These are phyloP conservation scores for Aspidiotus destructor DNA, from an alignment of 2,888 invertebrate species.

Conservation along the genomic window DNA sequence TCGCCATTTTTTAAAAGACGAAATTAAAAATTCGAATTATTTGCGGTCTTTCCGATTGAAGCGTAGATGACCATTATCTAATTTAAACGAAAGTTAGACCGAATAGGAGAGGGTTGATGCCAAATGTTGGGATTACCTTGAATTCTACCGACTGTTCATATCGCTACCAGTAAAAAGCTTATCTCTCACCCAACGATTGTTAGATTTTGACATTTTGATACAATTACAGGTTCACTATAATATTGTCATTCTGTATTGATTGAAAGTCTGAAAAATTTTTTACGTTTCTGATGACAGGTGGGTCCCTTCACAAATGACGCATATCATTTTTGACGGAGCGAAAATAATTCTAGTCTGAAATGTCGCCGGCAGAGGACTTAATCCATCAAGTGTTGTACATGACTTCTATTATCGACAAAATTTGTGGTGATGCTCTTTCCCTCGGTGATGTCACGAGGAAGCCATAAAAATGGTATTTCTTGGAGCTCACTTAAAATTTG, in stretches of 20 bases:
- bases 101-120: slow-evolving; percentile 36
- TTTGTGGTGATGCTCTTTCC: neutral
- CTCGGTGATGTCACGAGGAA: slow-evolving; percentile 5
- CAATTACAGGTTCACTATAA: slow-evolving; percentile 34
- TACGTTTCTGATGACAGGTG: neutral
- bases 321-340: neutral
- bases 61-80: no score
- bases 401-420: neutral
- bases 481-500: slow-evolving; percentile 9
- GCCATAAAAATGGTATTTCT: neutral
- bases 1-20: no score
- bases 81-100: slow-evolving; percentile 34
- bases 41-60: no score
- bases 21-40: no score
- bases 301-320: slow-evolving; percentile 8
- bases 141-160: slow-evolving; percentile 34
- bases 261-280: slow-evolving; percentile 2
- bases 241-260: neutral
- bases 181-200: slow-evolving; percentile 37
- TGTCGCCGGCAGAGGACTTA: neutral
- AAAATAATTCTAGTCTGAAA: neutral
- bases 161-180: slow-evolving; percentile 34
- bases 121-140: slow-evolving; percentile 36
- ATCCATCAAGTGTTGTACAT: slow-evolving; percentile 6
- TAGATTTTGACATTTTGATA: slow-evolving; percentile 38